Base-by-base conservation (phyloP, 1,140 invertebrate species). In the Drosophila gunungcola region DNA sequence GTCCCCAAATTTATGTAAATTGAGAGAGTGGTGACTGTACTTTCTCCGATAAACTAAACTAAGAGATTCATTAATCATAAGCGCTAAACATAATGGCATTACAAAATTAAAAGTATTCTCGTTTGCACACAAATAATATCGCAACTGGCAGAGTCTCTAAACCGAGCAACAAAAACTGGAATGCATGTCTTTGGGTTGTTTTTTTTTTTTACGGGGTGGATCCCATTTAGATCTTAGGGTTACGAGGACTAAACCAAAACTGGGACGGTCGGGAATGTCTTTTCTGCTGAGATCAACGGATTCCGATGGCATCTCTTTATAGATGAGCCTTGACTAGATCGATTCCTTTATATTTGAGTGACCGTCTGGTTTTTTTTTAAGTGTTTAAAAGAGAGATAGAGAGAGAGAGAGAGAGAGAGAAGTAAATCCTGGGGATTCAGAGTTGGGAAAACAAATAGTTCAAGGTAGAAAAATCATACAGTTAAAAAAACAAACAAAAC, bases 91-190 rank as follows among this genome's bases (percentile, higher is more conserved):
- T 67, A 67, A 67, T 67, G 43, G 60, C 36, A 65, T 67, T 70
- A 55, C 67, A 70, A 49, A 84, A 84, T 89, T 80, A 70, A 89
- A 89, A 89, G 65, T 82, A 73, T 73, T 80, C 43, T 63, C 61
- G 42, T 63, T 88, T 82, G 78, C 82, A 88, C 74, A 81, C 73
- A 85, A 85, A 74, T 86, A 82, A 85, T 82, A 85, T 85, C 83
- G 83, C 74, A 75, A 78, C 69, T 82, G 58, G 58, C 58, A 52
- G 64, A 62, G 46, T 51, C 25, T 76, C 61, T 62, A 57, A 70
- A 67, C 58, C 57, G 70, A 74, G 65, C 67, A 74, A 41, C 42
- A 70, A 16, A 42, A 69, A 70, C 60, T 42, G 67, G 67, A 70
- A 70, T 70, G 67, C 34, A 16, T 34, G 45, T 46, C 42, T 4